Evolutionary conservation across 2,113 vertebrate genomes (phyloP), one percentile per base, ranked within the genome.

Genomic region (Platichthys stellatus): DNA sequence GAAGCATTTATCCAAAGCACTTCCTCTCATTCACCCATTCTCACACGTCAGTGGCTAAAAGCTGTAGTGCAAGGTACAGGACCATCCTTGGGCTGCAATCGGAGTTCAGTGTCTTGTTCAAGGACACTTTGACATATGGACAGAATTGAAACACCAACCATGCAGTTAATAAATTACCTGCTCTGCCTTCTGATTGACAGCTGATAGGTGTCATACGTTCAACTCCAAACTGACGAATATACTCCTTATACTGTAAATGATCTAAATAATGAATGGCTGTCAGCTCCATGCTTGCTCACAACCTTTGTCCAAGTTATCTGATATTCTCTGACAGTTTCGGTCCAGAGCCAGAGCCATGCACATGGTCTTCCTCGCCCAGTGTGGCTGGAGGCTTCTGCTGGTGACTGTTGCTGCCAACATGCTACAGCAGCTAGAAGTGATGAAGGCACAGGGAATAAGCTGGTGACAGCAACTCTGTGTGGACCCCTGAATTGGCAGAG

Each of bases 401-500:
- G 63, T 38, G 63, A 12, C 72, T 72, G 63, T 68, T 80, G 80
- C 84, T 74, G 81, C 83, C 71, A 79, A 53, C 40, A 21, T 53
- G 62, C 56, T 54, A 60, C 56, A 63, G 58, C 70, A 60, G 59
- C 54, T 24, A 7, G 71, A 28, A 75, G 76, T 60, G 78, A 83
- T 84, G 83, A 86, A 78, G 80, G 75, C 65, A 78, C 0, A 14
- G 68, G 68, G 80, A 75, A 83, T 82, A 72, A 80, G 69, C 72
- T 47, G n/a, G 64, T 86, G 81, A 88, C 77, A 85, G 84, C 57
- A 57, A 24, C 66, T 74, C 64, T 51, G 61, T 71, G 75, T 69
- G 77, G 80, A 76, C 78, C 60, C 31, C 61, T 14, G 54, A 60
- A 51, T 40, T 86, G 85, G 83, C 81, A 63, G 69, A 75, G 56